Evolutionary conservation across 1,140 invertebrate species (phyloP), one percentile per base, ranked within the genome.

Genomic region (Sesamia nonagrioides): DNA sequence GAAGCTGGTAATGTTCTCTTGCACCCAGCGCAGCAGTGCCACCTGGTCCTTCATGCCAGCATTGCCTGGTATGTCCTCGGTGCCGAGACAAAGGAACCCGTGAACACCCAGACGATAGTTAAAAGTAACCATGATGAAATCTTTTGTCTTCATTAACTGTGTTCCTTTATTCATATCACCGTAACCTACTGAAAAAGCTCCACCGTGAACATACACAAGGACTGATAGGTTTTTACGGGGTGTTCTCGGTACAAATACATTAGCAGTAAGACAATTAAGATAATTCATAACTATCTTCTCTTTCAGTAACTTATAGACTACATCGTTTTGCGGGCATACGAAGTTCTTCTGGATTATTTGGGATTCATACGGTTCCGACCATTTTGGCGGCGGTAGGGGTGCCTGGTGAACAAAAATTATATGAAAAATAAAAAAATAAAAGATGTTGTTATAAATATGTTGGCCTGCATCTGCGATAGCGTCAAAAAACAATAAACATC

Each of bases 351-450:
- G n/a, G n/a, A 15, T 90, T 15, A 50, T 2, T 73, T 4, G 87
- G 90, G 90, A 52, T 91, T 87, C n/a, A 7, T 86, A 82, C 3
- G 79, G 56, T 7, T 84, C 79, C 7, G 72, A 33, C 84, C 88
- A 87, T 66, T 45, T 50, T 21, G 86, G 85, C 21, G 86, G 82
- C 7, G 88, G 84, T 0, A 88, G 74, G 5, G 90, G 87, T 18
- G 81, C 81, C 89, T 92, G 69, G n/a, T n/a, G n/a, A n/a, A n/a
- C 86, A 92, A 90, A 0, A 5, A n/a, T n/a, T n/a, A n/a, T n/a
- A n/a, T n/a, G n/a, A n/a, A n/a, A n/a, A n/a, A n/a, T n/a, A n/a
- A n/a, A n/a, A n/a, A n/a, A n/a, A n/a, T n/a, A n/a, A n/a, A n/a
- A n/a, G n/a, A n/a, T n/a, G n/a, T n/a, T n/a, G n/a, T n/a, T n/a